Conservation (phyloP, 2,797 vertebrate species). For the Sus cebifrons region DNA sequence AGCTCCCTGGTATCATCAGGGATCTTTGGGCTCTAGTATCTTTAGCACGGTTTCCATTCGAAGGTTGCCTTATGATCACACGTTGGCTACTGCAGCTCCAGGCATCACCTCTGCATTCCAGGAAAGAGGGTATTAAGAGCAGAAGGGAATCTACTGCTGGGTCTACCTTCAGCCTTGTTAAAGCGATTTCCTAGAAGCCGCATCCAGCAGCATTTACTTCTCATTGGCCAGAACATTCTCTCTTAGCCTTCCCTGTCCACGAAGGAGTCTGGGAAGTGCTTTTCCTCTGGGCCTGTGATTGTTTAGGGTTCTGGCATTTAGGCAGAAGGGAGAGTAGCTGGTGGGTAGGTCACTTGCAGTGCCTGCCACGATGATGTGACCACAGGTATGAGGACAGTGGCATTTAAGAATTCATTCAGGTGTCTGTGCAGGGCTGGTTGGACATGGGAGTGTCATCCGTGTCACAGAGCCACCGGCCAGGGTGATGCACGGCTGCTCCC, state of each 20-base stretch:
- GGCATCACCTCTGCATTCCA: neutral
- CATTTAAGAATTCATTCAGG: neutral
- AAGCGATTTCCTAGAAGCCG: neutral
- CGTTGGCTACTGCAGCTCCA: neutral
- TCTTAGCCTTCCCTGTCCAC: neutral
- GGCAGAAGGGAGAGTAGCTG: neutral
- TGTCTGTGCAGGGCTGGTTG: neutral
- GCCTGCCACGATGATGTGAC: neutral
- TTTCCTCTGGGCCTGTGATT: neutral
- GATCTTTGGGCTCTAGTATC: neutral
- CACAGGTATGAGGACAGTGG: neutral
- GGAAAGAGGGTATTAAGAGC: neutral
- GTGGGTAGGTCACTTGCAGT: neutral
- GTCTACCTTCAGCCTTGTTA: neutral
- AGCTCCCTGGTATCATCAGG: neutral
- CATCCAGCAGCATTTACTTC: neutral
- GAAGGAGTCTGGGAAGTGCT: neutral
- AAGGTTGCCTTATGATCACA: neutral
- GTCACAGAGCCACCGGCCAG: neutral
- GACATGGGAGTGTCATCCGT: accelerated
- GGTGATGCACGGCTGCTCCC: accelerated
- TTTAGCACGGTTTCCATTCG: neutral
- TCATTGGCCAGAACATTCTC: neutral
- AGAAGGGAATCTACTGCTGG: neutral
- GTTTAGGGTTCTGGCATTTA: neutral